Conservation (phyloP, 1,140 invertebrate genomes). For the Drosophila obscura region DNA sequence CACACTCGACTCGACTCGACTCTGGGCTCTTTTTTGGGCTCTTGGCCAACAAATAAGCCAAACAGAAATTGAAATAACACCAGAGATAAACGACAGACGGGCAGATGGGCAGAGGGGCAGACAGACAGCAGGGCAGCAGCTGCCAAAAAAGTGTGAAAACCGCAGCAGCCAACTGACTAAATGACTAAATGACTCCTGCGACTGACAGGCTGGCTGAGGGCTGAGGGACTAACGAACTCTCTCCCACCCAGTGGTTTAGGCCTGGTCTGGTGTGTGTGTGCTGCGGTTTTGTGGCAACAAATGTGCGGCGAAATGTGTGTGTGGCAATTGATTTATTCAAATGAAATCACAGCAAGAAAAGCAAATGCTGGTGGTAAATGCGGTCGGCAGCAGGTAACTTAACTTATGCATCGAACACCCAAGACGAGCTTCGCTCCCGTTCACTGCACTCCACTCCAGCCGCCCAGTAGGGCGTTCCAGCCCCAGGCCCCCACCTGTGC, state of each 20-base stretch:
- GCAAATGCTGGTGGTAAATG: neutral
- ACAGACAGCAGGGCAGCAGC: conserved; percentile 7
- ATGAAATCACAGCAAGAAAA: conserved; percentile 53
- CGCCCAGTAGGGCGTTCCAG: conserved; percentile 45
- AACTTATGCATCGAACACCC: conserved; percentile 48
- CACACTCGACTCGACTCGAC: conserved; percentile 22
- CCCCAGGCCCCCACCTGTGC: conserved; percentile 66
- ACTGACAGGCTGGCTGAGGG: conserved; percentile 4
- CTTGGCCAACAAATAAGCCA: conserved; percentile 59
- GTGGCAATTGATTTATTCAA: conserved; percentile 61
- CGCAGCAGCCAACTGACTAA: conserved; percentile 52
- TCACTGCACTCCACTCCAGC: conserved; percentile 64
- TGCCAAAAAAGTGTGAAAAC: conserved; percentile 76
- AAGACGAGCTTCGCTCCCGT: neutral
- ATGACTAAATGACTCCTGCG: conserved; percentile 58
- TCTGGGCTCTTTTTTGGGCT: conserved; percentile 27
- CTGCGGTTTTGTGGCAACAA: conserved; percentile 54
- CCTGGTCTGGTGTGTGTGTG: conserved; percentile 32
- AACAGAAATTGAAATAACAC: conserved; percentile 79
- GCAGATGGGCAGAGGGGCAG: too few species aligned
- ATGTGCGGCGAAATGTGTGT: conserved; percentile 25
- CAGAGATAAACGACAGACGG: conserved; percentile 45
- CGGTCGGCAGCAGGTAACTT: conserved; percentile 47
- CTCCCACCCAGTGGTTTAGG: conserved; percentile 31
- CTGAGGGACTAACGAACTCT: neutral